A percentile compares a stretch with the other conserved stretches of the same genome.
phyloP scores from a whole-genome alignment of 2,797 vertebrate species.

The Hippoglossus hippoglossus region DNA sequence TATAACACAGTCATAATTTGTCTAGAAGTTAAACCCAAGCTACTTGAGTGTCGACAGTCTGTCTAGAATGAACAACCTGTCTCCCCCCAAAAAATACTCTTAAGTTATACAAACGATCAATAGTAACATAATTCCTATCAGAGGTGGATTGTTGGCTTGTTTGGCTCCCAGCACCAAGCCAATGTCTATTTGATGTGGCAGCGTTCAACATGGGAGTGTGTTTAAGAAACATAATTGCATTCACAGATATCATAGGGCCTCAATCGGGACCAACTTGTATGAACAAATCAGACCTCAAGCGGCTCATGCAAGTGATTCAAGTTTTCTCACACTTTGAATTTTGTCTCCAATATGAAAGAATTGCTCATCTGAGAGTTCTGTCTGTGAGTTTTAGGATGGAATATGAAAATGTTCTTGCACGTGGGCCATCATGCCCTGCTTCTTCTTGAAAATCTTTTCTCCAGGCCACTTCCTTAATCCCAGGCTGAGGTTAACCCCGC shows the following conservation, averaged over 20 bases:
- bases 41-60: not conserved
- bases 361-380: not conserved
- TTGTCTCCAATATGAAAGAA: too few relatives aligned
- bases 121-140: not conserved
- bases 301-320: too few relatives aligned
- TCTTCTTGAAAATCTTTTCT: slow-evolving; percentile 31
- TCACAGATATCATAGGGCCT: not conserved
- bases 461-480: slow-evolving; percentile 26
- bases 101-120: not conserved
- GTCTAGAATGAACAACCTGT: not conserved
- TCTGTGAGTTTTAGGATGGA: not conserved
- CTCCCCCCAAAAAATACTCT: not conserved
- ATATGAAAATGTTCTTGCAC: not conserved
- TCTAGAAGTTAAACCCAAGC: not conserved
- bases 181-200: not conserved
- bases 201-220: not conserved
- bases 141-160: not conserved
- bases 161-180: not conserved
- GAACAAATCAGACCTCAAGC: not conserved
- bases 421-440: not conserved
- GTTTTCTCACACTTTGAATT: not conserved
- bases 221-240: not conserved
- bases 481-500: slow-evolving; percentile 29
- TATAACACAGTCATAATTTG: too few relatives aligned
- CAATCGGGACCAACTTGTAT: not conserved